A percentile compares a stretch with the other conserved stretches of the same genome.
These are phyloP conservation scores for Odontocerum albicorne DNA, from an alignment of 2,888 invertebrate species.

Conservation along the genomic window DNA sequence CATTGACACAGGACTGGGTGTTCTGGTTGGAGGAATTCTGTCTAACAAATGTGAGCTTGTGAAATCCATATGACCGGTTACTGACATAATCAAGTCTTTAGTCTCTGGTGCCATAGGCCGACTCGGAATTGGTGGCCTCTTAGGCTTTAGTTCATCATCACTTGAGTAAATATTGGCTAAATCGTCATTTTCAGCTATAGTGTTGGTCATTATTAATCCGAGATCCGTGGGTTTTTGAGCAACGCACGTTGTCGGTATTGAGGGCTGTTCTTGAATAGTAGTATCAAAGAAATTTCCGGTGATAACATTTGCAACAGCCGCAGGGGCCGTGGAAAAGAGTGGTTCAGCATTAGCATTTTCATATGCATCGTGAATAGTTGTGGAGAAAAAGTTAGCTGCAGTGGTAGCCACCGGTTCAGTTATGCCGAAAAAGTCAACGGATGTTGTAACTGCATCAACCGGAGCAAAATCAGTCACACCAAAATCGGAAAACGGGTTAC, in stretches of 20 bases:
- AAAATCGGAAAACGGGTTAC: conserved; percentile 70
- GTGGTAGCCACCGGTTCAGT: conserved; percentile 46
- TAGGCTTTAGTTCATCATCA: conserved; percentile 41
- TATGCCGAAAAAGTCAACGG: conserved; percentile 52
- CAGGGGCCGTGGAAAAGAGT: conserved; percentile 33
- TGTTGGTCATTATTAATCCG: conserved; percentile 45
- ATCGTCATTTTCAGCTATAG: conserved; percentile 38
- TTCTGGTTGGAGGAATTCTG: conserved; percentile 80
- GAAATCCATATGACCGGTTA: conserved; percentile 87
- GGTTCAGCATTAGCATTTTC: conserved; percentile 25
- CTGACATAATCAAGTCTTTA: conserved; percentile 81
- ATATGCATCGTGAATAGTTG: conserved; percentile 31
- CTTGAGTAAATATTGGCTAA: conserved; percentile 39
- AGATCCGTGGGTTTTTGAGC: conserved; percentile 47
- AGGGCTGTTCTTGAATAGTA: conserved; percentile 27
- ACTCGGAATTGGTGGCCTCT: conserved; percentile 51
- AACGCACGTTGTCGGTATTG: conserved; percentile 12
- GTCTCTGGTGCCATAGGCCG: conserved; percentile 76
- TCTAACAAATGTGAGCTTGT: conserved; percentile 83
- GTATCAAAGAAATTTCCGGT: conserved; percentile 33
- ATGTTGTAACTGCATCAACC: conserved; percentile 46
- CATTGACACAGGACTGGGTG: conserved; percentile 85
- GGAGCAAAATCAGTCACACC: conserved; percentile 49
- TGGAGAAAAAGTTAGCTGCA: conserved; percentile 39
- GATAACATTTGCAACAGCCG: conserved; percentile 10